Conservation (phyloP, 2,113 vertebrate genomes). For the Otus sunia region DNA sequence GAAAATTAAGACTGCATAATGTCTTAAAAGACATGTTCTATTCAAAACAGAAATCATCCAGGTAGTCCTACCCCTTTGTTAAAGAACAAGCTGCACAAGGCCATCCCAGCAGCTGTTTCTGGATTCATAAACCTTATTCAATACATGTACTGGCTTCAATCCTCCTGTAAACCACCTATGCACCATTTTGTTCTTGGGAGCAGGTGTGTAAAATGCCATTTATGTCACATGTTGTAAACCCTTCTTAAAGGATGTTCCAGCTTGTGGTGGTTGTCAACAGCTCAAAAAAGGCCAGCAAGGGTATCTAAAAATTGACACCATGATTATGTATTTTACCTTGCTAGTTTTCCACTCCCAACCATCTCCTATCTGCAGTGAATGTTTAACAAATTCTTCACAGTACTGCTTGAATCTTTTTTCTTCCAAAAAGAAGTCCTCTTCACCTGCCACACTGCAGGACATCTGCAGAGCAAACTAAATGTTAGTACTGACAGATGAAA, state of each 20-base stretch:
- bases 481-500: slow-evolving; percentile 29
- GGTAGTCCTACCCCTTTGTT: background rate
- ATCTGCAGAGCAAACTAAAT: slow-evolving; percentile 57
- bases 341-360: slow-evolving; percentile 86
- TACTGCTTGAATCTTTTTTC: slow-evolving; percentile 77
- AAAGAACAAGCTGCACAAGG: background rate
- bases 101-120: background rate
- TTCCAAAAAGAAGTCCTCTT: slow-evolving; percentile 72
- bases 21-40: background rate
- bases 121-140: background rate
- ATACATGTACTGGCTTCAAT: background rate
- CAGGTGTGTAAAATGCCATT: background rate
- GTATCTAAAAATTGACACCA: background rate
- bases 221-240: background rate
- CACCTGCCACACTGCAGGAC: slow-evolving; percentile 38
- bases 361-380: slow-evolving; percentile 81
- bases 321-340: slow-evolving; percentile 73
- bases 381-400: slow-evolving; percentile 82
- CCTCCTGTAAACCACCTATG: background rate
- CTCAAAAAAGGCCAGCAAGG: background rate
- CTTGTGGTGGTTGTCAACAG: background rate
- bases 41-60: background rate
- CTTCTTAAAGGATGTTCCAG: background rate
- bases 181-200: background rate
- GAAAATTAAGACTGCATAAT: background rate